Percentiles rank a stretch among this genome's conserved stretches.
phyloP scores from a whole-genome alignment of 2,888 invertebrate genomes.

The Tryphoninae sp. region DNA sequence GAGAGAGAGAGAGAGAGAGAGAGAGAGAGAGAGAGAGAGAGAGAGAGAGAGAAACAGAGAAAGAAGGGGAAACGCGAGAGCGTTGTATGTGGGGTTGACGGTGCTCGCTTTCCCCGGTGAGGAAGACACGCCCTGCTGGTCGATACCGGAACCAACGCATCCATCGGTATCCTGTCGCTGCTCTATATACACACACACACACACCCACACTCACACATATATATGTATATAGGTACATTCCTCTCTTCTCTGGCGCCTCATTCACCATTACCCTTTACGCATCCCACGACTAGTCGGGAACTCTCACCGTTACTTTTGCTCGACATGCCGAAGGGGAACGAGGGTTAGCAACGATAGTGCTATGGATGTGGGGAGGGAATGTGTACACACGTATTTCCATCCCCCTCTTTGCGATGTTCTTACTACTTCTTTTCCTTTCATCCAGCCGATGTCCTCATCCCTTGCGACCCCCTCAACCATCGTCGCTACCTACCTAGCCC shows the following conservation, averaged over 20 bases:
- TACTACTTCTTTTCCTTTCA: slow-evolving; percentile 43
- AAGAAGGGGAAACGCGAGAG: slow-evolving; percentile 61
- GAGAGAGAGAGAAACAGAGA: slow-evolving; percentile 34
- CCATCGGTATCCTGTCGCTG: slow-evolving; percentile 66
- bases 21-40: slow-evolving; percentile 21
- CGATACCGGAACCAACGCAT: slow-evolving; percentile 77
- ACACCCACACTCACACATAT: not conserved
- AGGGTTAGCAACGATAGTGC: not conserved
- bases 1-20: slow-evolving; percentile 47
- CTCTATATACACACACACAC: not conserved
- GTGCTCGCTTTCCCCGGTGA: slow-evolving; percentile 71
- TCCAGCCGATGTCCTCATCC: slow-evolving; percentile 3
- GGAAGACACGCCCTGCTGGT: slow-evolving; percentile 76
- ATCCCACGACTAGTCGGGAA: slow-evolving; percentile 9
- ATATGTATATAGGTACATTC: not conserved
- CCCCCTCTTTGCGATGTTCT: slow-evolving; percentile 38
- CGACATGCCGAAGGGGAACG: not conserved
- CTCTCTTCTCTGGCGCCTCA: slow-evolving; percentile 13
- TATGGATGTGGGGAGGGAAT: not conserved
- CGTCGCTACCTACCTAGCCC: not conserved
- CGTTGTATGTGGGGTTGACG: slow-evolving; percentile 70
- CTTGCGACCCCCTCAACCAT: not conserved
- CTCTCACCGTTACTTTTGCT: slow-evolving; percentile 15
- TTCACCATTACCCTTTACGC: slow-evolving; percentile 41
- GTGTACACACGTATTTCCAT: slow-evolving; percentile 6